Base-by-base conservation (phyloP, 2,113 vertebrate genomes). In the Mugil cephalus region DNA sequence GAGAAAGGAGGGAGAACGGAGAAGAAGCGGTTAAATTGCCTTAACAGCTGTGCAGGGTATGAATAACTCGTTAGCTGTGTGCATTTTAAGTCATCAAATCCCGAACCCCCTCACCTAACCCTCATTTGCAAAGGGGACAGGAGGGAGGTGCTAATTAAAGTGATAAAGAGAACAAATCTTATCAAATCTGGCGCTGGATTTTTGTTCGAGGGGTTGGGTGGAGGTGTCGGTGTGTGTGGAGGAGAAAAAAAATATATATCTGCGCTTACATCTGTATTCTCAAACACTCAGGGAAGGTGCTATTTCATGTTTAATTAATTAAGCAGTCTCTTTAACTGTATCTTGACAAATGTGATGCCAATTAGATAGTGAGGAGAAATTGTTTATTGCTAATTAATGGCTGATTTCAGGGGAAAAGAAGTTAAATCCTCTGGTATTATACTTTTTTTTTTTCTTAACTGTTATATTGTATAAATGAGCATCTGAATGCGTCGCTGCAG, bases 251-350 rank as follows among this genome's bases (percentile, higher is more conserved):
- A 53, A 60, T 51, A 58, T 69, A 77, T 88, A 77, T 53, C 53
- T 80, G 86, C 80, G 76, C 76, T 87, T 88, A 89, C 90, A 92
- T 94, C 89, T 93, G 90, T 92, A 92, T 92, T 90, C 92, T 91
- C 82, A 80, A 88, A 93, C 92, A 92, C 90, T 89, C 86, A 2
- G 74, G 42, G 76, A 92, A 93, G 91, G 92, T 93, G 94, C 77
- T 85, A 92, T 91, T 93, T 92, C 91, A 92, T 91, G 91, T 94
- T 93, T 92, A 94, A 94, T 94, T 93, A 92, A 94, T 93, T 93
- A 92, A 91, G 84, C 79, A 45, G 84, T 92, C 80, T 91, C 91
- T 92, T 93, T 91, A 91, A 91, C 86, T 87, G 87, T 82, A 90
- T 88, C 91, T 87, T 87, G 91, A 92, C 91, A 93, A 92, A 94